These are phyloP conservation scores for Mesoclemmys tuberculata DNA, from an alignment of 2,113 vertebrate genomes.

Conservation along the genomic window DNA sequence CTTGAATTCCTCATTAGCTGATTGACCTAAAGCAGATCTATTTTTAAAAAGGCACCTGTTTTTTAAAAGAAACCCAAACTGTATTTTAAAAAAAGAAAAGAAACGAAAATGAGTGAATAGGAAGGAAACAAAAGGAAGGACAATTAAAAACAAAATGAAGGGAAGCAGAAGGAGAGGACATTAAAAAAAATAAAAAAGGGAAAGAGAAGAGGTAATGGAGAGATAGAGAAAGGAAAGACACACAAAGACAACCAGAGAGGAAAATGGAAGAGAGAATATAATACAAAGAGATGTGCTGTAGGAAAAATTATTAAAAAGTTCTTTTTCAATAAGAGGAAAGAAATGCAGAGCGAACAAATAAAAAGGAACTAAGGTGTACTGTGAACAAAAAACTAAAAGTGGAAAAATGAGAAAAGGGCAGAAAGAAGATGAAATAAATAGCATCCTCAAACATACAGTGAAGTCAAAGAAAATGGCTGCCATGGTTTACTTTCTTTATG, in stretches of 20 bases:
- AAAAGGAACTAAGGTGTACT: not conserved
- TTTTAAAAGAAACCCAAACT: not conserved
- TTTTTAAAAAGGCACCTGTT: conserved; percentile 2
- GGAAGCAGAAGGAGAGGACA: not conserved
- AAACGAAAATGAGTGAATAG: not conserved
- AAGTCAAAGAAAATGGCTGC: no score
- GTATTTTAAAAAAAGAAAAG: not conserved
- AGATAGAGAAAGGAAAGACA: not conserved
- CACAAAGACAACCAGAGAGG: not conserved
- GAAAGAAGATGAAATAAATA: no score
- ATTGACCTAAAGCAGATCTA: not conserved
- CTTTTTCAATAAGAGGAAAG: no score
- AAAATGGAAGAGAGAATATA: not conserved
- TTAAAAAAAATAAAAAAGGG: not conserved
- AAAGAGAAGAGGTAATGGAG: not conserved
- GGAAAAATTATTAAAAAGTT: not conserved
- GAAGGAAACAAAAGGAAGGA: not conserved
- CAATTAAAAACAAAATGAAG: not conserved
- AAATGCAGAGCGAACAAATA: no score
- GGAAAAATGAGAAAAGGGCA: no score
- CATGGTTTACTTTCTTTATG: no score
- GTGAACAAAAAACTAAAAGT: not conserved
- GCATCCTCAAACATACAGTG: no score
- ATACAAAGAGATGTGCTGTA: not conserved
- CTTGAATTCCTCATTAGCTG: not conserved